Base-by-base conservation (phyloP, 2,113 vertebrate genomes). In the Lampris incognitus region DNA sequence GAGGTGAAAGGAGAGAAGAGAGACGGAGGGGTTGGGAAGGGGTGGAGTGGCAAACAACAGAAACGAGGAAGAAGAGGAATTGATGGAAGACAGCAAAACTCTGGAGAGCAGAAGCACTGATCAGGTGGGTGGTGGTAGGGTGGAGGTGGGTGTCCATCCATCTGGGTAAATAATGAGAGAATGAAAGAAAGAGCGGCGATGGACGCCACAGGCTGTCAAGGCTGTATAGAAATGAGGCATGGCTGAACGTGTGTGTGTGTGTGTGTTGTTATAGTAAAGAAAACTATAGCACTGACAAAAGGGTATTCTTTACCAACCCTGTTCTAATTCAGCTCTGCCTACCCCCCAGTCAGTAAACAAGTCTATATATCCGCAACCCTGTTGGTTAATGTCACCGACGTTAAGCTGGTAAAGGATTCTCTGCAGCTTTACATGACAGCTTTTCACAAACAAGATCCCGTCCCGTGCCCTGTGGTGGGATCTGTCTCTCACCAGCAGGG, bases 151-250 rank as follows among this genome's bases (percentile, higher is more conserved):
- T 10, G n/a, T 37, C 72, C 76, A 81, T 62, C 74, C 57, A 60
- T 82, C 52, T 69, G 69, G 72, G 83, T 56, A 85, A 79, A 73
- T 82, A 88, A 85, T 58, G 46, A 44, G 55, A 85, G 74, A 24
- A 24, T 72, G 79, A 84, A 73, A 73, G 60, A 10, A 60, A 72
- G 55, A 57, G 55, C n/a, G 11, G 78, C 65, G 50, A 70, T 61
- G 51, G 63, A 79, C 78, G 73, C 67, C 73, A 85, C 61, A 82
- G 85, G 78, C 74, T 82, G 82, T 82, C 84, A 82, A 73, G 0
- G 24, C 52, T 48, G 72, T n/a, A 55, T 40, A 49, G 66, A 72
- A 71, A 87, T 76, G 73, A 82, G 81, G 77, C 0, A 9, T 68
- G 60, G 2, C 2, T 57, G 65, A 66, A 5, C 0, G 55, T 13